Conservation (phyloP, 2,113 vertebrate species). For the Gymnogyps californianus region DNA sequence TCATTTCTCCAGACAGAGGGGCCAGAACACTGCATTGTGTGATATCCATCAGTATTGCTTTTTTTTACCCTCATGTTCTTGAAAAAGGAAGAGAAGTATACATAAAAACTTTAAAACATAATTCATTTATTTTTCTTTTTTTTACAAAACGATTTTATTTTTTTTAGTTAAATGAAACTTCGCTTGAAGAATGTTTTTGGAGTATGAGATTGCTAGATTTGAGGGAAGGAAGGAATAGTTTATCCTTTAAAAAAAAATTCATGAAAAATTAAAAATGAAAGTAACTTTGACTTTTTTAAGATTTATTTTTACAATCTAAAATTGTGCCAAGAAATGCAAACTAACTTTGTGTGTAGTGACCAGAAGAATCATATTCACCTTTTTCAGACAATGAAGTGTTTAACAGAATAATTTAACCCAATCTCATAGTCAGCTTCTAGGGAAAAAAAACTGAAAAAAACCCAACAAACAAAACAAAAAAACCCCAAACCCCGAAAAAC, state of each 20-base stretch:
- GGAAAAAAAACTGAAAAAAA: no score
- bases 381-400: neutral
- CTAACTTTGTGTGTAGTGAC: neutral
- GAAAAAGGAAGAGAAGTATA: neutral
- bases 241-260: neutral
- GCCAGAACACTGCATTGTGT: neutral
- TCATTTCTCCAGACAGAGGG: neutral
- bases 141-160: neutral
- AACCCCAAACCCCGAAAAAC: neutral
- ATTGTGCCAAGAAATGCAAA: neutral
- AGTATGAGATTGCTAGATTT: neutral
- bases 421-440: neutral
- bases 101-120: neutral
- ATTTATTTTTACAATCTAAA: neutral
- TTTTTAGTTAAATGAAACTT: neutral
- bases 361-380: neutral
- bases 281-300: neutral
- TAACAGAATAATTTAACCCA: neutral
- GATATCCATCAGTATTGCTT: neutral
- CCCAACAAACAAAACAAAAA: neutral
- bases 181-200: neutral
- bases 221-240: neutral
- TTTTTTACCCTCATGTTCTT: neutral
- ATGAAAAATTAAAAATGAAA: neutral
- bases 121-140: neutral